Evolutionary conservation across 2,113 vertebrate genomes (phyloP).

Genomic region (Hemibagrus wyckioides): DNA sequence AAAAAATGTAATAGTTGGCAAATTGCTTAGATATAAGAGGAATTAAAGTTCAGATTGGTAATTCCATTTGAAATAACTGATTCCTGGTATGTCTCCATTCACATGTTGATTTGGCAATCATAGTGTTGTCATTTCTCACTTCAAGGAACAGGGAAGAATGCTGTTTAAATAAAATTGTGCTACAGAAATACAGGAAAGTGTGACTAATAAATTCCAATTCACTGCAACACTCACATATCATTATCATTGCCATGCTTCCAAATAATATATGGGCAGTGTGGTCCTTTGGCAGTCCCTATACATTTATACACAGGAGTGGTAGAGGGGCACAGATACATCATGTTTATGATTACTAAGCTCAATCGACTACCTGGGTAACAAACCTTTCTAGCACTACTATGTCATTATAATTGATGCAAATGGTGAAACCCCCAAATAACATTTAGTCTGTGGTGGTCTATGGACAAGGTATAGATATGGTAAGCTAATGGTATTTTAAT

Average conservation of each 20-base stretch:
- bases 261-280: background rate
- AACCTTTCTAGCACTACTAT: too few species aligned
- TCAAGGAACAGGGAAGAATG: background rate
- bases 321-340: background rate
- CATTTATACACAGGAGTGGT: background rate
- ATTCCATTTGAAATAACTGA: background rate
- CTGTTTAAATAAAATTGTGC: background rate
- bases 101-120: background rate
- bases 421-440: background rate
- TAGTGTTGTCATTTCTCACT: background rate
- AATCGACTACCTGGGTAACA: background rate
- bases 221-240: background rate
- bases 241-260: background rate
- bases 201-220: background rate
- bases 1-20: background rate
- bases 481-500: background rate
- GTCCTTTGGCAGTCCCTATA: background rate
- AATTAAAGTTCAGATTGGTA: background rate
- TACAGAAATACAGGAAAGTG: background rate
- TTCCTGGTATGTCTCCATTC: background rate
- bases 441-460: background rate
- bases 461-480: background rate
- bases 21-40: background rate
- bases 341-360: background rate
- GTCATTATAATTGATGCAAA: too few species aligned